Evolutionary conservation across 2,113 vertebrate genomes (phyloP).

Genomic region (Kryptolebias marmoratus): DNA sequence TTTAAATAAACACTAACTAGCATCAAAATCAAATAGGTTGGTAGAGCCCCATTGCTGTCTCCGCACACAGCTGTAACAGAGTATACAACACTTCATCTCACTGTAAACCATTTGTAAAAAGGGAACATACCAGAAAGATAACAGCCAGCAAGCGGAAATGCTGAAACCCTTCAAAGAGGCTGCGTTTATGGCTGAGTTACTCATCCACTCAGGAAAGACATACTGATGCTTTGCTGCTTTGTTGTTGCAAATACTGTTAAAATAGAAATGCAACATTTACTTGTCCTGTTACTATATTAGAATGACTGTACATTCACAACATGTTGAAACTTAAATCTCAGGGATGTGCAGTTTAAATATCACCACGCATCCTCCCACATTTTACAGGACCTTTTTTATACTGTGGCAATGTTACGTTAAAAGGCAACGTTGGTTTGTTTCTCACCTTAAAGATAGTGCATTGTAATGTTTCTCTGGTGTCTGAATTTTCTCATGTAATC

Average conservation of each 20-base stretch:
- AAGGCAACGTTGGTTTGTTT: slow-evolving; percentile 25
- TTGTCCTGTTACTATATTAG: slow-evolving; percentile 5
- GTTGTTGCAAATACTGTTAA: slow-evolving; percentile 19
- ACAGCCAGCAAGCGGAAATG: slow-evolving; percentile 34
- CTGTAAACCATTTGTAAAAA: slow-evolving; percentile 72
- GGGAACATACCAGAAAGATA: slow-evolving; percentile 67
- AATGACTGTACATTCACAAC: neutral
- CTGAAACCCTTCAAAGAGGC: slow-evolving; percentile 5
- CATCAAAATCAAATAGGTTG: slow-evolving; percentile 75
- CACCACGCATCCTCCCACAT: slow-evolving; percentile 16
- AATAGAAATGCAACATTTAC: slow-evolving; percentile 14
- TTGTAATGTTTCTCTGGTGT: slow-evolving; percentile 9
- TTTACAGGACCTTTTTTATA: neutral
- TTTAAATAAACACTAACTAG: slow-evolving; percentile 74
- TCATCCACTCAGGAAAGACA: slow-evolving; percentile 29
- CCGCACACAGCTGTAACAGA: slow-evolving; percentile 64
- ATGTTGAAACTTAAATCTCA: neutral
- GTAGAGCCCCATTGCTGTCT: slow-evolving; percentile 32
- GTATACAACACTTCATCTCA: slow-evolving; percentile 75
- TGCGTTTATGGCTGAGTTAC: slow-evolving; percentile 42
- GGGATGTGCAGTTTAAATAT: slow-evolving; percentile 24
- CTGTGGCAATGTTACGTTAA: neutral
- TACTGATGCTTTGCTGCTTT: slow-evolving; percentile 16
- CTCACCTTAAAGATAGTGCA: slow-evolving; percentile 22
- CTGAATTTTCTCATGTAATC: slow-evolving; percentile 7